Base-by-base conservation (phyloP, 2,888 invertebrate species). In the Lepidocyrtoides sp. region DNA sequence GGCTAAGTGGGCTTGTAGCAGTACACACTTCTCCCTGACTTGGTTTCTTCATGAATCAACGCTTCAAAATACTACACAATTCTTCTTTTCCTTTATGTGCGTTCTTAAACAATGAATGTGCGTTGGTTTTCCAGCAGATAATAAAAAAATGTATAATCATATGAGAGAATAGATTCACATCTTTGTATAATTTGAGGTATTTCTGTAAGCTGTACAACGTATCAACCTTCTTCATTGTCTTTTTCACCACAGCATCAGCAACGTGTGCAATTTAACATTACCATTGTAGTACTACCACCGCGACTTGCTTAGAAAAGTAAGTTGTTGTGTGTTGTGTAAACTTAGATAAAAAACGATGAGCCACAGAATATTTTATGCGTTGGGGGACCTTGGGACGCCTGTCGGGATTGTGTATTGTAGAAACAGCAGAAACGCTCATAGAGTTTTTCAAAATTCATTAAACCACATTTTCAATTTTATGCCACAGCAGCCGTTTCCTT, bases 401-500 rank as follows among this genome's bases (percentile, higher is more conserved):
- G 82, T 57, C 48, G 82, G 89, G 82, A 82, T 57, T 72, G 51
- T 41, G 44, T 29, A 26, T 75, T 75, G 75, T 82, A 57, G 54
- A 89, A 89, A 89, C 77, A 54, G 29, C 29, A 86, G 77, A 36
- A 66, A 20, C 14, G 79, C 41, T 54, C 57, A 44, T 23, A 23
- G 79, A 66, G 81, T 89, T 82, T 79, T 89, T 89, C 72, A 89
- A 89, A 89, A 89, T 89, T 89, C 89, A 89, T 89, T 89, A 89
- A 89, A 89, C 89, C 89, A 44, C 89, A 82, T 89, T 89, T 89
- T 89, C 89, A 89, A 89, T 89, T 89, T 89, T 60, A 72, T 82
- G 72, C 66, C 66, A 66, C 66, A 29, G 14, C 44, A 41, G 1
- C 7, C 3, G 20, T 57, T 36, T 36, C 20, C 20, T 44, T 63